These are phyloP conservation scores for Peromyscus attwateri DNA, from an alignment of 2,797 vertebrate species.

Conservation along the genomic window DNA sequence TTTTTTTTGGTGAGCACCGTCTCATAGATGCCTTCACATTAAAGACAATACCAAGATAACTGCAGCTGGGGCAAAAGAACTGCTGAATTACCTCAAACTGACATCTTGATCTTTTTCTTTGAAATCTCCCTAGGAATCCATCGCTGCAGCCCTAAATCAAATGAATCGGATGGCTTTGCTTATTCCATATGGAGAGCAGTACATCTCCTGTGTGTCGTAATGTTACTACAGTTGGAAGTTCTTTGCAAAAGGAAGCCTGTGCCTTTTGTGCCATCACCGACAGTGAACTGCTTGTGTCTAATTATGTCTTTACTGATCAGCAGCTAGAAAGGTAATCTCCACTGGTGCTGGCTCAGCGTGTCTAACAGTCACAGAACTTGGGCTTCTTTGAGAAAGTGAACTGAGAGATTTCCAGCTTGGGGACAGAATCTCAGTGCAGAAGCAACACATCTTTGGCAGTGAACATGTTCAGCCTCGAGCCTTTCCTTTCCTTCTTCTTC, in stretches of 20 bases:
- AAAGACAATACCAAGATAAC: conserved; percentile 15
- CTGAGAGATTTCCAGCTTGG: not conserved
- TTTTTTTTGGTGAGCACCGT: conserved; percentile 20
- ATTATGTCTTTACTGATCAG: not conserved
- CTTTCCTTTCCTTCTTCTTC: not conserved
- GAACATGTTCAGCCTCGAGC: not conserved
- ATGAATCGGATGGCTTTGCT: conserved; percentile 48
- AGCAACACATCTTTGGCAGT: not conserved
- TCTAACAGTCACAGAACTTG: not conserved
- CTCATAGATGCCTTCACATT: conserved; percentile 8
- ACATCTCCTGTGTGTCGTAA: not conserved
- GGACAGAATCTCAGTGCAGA: not conserved
- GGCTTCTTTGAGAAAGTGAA: not conserved
- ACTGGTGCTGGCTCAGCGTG: not conserved
- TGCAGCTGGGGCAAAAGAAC: conserved; percentile 24
- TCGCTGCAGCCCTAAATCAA: conserved; percentile 15
- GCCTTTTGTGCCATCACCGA: not conserved
- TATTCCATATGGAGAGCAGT: conserved; percentile 51
- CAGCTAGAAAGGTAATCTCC: not conserved
- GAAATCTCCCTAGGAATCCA: conserved; percentile 61
- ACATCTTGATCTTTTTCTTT: conserved; percentile 69
- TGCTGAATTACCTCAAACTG: conserved; percentile 55
- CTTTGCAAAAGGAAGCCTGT: conserved; percentile 13
- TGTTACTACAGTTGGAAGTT: not conserved
- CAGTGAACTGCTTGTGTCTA: not conserved